A percentile compares a stretch with the other conserved stretches of the same genome.
Evolutionary conservation across 1,140 invertebrate species (phyloP).

Genomic region (Brachionus rotundiformis): DNA sequence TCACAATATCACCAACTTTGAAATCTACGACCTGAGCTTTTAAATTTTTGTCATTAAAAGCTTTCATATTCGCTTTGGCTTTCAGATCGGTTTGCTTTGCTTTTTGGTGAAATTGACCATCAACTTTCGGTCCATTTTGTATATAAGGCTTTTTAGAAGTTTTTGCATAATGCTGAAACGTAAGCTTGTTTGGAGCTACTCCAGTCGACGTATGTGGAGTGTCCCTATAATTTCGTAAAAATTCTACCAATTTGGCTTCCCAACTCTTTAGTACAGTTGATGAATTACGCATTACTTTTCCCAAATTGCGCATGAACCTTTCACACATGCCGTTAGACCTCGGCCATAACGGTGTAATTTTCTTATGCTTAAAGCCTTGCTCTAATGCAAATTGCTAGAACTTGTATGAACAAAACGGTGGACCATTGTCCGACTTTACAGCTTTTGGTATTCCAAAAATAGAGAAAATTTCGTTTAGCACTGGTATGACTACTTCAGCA

Average conservation of each 20-base stretch:
- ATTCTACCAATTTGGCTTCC: not conserved
- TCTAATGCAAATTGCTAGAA: constrained; percentile 52
- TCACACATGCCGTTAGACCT: constrained; percentile 53
- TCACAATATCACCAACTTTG: not conserved
- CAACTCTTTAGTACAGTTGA: not conserved
- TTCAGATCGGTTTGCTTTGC: not conserved
- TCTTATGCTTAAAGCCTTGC: constrained; percentile 52
- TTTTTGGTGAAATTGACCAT: not conserved
- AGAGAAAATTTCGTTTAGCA: constrained; percentile 54
- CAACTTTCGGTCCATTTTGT: not conserved
- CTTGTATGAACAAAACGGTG: constrained; percentile 52
- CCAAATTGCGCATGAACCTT: constrained; percentile 51
- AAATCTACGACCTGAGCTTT: not conserved
- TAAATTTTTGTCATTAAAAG: constrained; percentile 32
- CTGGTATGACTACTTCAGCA: constrained; percentile 51
- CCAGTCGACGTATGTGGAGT: constrained; percentile 21
- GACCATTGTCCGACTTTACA: constrained; percentile 54
- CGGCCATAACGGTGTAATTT: constrained; percentile 53
- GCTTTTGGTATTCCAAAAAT: constrained; percentile 53
- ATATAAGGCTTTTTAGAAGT: not conserved
- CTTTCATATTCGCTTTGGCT: constrained; percentile 26
- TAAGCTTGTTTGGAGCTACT: constrained; percentile 8
- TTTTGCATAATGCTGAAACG: constrained; percentile 22
- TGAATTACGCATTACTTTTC: constrained; percentile 31
- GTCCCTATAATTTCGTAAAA: constrained; percentile 13